These are phyloP conservation scores for Tragulus kanchil DNA, from an alignment of 2,113 vertebrate species.

Conservation along the genomic window DNA sequence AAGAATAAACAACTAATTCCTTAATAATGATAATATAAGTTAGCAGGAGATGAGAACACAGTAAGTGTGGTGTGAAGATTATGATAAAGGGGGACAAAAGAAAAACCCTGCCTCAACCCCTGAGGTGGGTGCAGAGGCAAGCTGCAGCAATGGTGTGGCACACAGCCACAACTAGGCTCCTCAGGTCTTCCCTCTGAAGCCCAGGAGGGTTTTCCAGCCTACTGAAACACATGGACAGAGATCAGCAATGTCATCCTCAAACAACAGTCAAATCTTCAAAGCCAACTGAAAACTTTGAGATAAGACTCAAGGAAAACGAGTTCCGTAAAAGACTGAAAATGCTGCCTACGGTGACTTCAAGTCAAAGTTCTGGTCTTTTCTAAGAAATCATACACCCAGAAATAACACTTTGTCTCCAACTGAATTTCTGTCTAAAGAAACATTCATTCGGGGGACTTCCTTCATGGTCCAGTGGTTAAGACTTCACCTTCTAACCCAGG, in stretches of 20 bases:
- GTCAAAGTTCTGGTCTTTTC: neutral
- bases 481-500: no score
- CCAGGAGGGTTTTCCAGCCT: neutral
- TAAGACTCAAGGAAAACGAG: neutral
- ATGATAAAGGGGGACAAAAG: neutral
- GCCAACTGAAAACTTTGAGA: conserved; percentile 9
- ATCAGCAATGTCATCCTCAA: neutral
- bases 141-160: neutral
- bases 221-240: neutral
- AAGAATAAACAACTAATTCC: neutral
- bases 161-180: neutral
- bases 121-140: neutral
- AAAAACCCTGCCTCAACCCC: neutral
- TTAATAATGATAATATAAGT: neutral
- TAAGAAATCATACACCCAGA: conserved; percentile 1
- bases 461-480: no score
- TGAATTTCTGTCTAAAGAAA: conserved; percentile 7
- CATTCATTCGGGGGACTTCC: no score
- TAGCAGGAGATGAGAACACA: neutral
- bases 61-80: neutral
- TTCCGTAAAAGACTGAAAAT: neutral
- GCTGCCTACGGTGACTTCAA: neutral
- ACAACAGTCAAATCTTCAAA: neutral
- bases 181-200: neutral
- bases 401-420: neutral